phyloP scores from a whole-genome alignment of 2,113 vertebrate species.

The Illadopsis cleaveri region DNA sequence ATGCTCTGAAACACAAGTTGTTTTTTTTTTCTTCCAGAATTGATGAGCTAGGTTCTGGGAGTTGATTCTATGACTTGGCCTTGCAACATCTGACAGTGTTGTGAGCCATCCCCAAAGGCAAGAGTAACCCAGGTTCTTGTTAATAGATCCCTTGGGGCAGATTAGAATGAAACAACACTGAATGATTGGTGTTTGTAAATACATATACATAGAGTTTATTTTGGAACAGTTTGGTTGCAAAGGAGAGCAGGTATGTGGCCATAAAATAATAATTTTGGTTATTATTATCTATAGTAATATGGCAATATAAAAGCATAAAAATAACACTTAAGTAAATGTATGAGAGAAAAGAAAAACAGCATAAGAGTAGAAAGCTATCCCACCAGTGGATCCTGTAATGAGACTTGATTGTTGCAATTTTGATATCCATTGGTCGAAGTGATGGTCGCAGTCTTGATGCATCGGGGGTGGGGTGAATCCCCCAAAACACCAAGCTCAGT shows the following conservation, averaged over 20 bases:
- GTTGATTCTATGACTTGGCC: neutral
- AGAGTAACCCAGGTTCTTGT: neutral
- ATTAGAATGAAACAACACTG: neutral
- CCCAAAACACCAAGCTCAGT: neutral
- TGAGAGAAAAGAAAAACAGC: neutral
- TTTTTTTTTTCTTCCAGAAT: neutral
- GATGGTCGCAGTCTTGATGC: neutral
- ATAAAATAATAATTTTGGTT: neutral
- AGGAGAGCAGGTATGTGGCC: neutral
- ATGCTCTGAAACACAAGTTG: neutral
- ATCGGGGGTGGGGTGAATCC: neutral
- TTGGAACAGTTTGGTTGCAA: neutral
- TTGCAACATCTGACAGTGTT: neutral
- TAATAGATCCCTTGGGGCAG: neutral
- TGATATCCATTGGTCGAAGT: neutral
- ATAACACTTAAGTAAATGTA: neutral
- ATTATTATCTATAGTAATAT: neutral
- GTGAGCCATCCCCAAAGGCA: neutral
- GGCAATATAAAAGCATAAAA: neutral
- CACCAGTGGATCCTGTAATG: neutral
- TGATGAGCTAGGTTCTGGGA: neutral
- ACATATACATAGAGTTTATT: neutral
- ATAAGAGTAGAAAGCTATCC: neutral
- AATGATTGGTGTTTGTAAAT: neutral
- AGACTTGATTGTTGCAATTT: neutral